Base-by-base conservation (phyloP, 2,797 vertebrate species). In the Enoplosus armatus region DNA sequence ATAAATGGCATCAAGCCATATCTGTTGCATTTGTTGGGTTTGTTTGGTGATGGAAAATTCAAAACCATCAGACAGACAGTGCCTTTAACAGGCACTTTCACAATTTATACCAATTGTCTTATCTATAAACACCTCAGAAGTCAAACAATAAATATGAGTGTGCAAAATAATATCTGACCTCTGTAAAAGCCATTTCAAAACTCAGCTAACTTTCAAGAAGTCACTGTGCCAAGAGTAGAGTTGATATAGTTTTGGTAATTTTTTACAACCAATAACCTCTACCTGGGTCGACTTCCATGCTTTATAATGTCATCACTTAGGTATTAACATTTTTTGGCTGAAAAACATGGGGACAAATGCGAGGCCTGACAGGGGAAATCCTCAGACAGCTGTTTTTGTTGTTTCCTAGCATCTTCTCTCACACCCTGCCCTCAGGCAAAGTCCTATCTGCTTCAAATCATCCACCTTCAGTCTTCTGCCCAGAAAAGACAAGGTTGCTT, bases 401-500 rank as follows among this genome's bases (percentile, higher is more conserved):
- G 58, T 74, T 80, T 69, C 47, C 53, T 41, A 35, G 51, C 75
- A 79, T 79, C 76, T 51, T 69, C 54, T 60, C 70, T 68, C 75
- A 76, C 85, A 70, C 84, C 82, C 79, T 84, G 70, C 71, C 82
- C 70, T 33, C 62, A 63, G 67, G 80, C 75, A 48, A 64, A 70
- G 61, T 61, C 35, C 72, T 82, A 59, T 81, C 82, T 85, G 82
- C 63, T 89, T 83, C 60, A 18, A 72, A 90, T 90, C 81, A 82
- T 73, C 79, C 73, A 80, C 80, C 80, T 68, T 45, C 59, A 18
- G 16, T 80, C 58, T 43, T 79, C 61, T 77, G 74, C 79, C 85
- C 81, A 79, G 74, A 84, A 83, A 69, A 11, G 66, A 72, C 64
- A 65, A 66, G 68, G 79, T 60, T 76, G 75, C 63, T 63, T 85